A percentile compares a stretch with the other conserved stretches of the same genome.
Conservation (phyloP, 2,888 invertebrate genomes). For the Acleris laterana region DNA sequence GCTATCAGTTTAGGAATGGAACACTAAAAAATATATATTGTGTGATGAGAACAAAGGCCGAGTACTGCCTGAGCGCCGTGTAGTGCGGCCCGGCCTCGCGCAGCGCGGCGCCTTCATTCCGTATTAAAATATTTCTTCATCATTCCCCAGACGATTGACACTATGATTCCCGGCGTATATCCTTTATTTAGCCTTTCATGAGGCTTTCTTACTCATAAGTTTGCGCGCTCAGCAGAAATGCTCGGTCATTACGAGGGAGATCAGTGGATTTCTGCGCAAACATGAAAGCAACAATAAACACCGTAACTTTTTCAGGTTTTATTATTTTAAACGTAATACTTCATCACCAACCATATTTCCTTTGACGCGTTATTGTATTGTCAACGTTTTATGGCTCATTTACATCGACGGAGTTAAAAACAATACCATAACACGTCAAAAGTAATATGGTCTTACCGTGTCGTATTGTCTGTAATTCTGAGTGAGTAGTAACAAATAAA, state of each 20-base stretch:
- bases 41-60: background rate
- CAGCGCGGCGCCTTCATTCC: conserved; percentile 51
- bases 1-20: background rate
- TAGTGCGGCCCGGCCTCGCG: conserved; percentile 38
- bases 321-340: background rate
- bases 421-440: too few relatives aligned
- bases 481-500: too few relatives aligned
- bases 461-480: too few relatives aligned
- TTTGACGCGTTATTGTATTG: too few relatives aligned
- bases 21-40: background rate
- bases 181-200: conserved; percentile 43
- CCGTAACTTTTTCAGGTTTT: background rate
- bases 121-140: conserved; percentile 57
- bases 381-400: too few relatives aligned
- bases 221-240: conserved; percentile 26
- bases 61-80: background rate
- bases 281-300: conserved; percentile 5
- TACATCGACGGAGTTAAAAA: too few relatives aligned
- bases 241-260: conserved; percentile 18
- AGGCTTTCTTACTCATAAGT: conserved; percentile 31
- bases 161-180: conserved; percentile 42
- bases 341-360: background rate
- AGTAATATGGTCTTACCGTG: too few relatives aligned
- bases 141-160: conserved; percentile 47
- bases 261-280: conserved; percentile 17